Conservation (phyloP, 1,140 invertebrate genomes). For the Drosophila quadrilineata region DNA sequence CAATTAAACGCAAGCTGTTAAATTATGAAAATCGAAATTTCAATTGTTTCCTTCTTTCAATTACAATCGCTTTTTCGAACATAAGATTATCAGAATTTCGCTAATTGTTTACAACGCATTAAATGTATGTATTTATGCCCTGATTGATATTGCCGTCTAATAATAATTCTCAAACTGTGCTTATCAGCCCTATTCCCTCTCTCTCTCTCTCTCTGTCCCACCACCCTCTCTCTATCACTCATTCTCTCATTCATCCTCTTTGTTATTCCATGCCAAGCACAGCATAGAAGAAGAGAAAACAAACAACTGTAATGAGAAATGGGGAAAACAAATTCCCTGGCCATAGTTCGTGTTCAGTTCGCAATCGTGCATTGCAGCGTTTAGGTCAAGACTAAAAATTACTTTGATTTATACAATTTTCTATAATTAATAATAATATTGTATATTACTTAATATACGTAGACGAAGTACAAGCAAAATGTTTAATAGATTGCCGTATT, state of each 20-base stretch:
- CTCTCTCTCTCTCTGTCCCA: background rate
- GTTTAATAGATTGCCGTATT: slow-evolving; percentile 24
- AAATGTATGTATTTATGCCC: slow-evolving; percentile 34
- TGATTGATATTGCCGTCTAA: slow-evolving; percentile 43
- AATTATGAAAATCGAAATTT: background rate
- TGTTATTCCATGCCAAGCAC: slow-evolving; percentile 21
- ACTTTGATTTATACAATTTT: too few relatives aligned
- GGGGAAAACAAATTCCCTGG: slow-evolving; percentile 18
- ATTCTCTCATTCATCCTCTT: background rate
- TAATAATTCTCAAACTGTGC: background rate
- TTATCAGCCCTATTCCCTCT: slow-evolving; percentile 27
- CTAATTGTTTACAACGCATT: slow-evolving; percentile 36
- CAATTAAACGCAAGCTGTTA: background rate
- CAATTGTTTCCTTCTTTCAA: too few relatives aligned
- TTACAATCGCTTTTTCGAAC: too few relatives aligned
- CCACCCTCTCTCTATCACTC: background rate
- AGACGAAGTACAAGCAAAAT: slow-evolving; percentile 8
- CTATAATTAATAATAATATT: too few relatives aligned
- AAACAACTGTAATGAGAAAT: slow-evolving; percentile 47
- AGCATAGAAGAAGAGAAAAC: slow-evolving; percentile 40
- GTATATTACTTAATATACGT: too few relatives aligned
- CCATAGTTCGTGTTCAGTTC: slow-evolving; percentile 40
- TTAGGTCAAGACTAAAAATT: slow-evolving; percentile 40
- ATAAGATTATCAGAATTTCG: too few relatives aligned
- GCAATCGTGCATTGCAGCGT: slow-evolving; percentile 24